Conservation (phyloP, 2,888 invertebrate genomes). For the Epistrophe eligans region DNA sequence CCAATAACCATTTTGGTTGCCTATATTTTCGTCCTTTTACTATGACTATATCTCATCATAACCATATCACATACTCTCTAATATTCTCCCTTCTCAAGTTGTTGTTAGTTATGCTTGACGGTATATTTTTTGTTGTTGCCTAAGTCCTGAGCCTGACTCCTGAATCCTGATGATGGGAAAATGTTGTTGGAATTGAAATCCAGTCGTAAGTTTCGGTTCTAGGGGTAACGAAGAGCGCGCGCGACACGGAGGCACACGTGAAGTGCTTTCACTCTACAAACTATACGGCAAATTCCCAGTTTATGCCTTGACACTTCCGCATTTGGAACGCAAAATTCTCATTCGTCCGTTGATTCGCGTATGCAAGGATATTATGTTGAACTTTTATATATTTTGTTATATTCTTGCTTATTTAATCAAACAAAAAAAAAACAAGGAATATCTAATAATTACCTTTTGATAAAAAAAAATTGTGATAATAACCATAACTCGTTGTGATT, state of each 20-base stretch:
- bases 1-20: conserved; percentile 54
- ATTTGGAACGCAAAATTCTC: conserved; percentile 69
- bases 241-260: conserved; percentile 69
- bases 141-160: conserved; percentile 28
- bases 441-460: neutral
- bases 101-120: conserved; percentile 25
- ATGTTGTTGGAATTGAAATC: conserved; percentile 60
- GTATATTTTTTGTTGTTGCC: conserved; percentile 6
- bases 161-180: conserved; percentile 10
- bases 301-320: conserved; percentile 78
- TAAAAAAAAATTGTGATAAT: conserved; percentile 50
- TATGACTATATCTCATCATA: neutral
- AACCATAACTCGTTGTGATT: conserved; percentile 38
- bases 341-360: conserved; percentile 60
- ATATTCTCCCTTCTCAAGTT: conserved; percentile 2
- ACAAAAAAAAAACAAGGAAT: neutral
- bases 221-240: conserved; percentile 51
- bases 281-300: conserved; percentile 74
- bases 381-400: conserved; percentile 26
- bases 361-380: conserved; percentile 54
- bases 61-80: conserved; percentile 47
- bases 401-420: conserved; percentile 31
- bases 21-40: conserved; percentile 57
- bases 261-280: conserved; percentile 72
- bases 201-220: conserved; percentile 57